Evolutionary conservation across 2,113 vertebrate species (phyloP), one percentile per base, ranked within the genome.

Genomic region (Notothenia rossii): DNA sequence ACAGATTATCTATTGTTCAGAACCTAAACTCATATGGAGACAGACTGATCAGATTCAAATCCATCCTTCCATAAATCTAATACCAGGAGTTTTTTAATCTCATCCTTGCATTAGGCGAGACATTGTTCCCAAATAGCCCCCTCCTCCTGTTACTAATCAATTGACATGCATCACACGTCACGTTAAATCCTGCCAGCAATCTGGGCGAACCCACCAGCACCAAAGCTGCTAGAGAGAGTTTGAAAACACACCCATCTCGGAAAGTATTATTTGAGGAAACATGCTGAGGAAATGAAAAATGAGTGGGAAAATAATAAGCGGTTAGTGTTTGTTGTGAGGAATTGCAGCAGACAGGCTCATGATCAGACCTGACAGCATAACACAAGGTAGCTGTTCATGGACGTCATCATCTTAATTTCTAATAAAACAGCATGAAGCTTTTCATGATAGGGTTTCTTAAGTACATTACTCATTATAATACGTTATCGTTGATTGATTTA

Each of bases 121-220:
- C 49, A 48, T 29, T 50, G 77, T 72, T 79, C 56, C 73, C 60
- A 75, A 58, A 15, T 9, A 22, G 17, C 68, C 62, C 63, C 71
- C 56, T 63, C 77, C 70, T 59, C 64, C 78, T 81, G 67, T 71
- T 79, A 53, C 77, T 67, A 62, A 88, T 82, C 77, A 71, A 91
- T 92, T 88, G 62, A 83, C 76, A 92, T 91, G 89, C 88, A 78
- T 76, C 88, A 69, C 87, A 82, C 70, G 50, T 84, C 81, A 81
- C 46, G 2, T 72, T 60, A 75, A 81, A 64, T 50, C 82, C 82
- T 66, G 76, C 73, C 77, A 83, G 79, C 55, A 13, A 65, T 55
- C 62, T 50, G 10, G 64, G 54, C 68, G 18, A 51, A 56, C 50
- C 64, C 3, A 64, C 71, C 87, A 76, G 14, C 2, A 17, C 10